Base-by-base conservation (phyloP, 2,113 vertebrate genomes). In the Ceratotherium simum region DNA sequence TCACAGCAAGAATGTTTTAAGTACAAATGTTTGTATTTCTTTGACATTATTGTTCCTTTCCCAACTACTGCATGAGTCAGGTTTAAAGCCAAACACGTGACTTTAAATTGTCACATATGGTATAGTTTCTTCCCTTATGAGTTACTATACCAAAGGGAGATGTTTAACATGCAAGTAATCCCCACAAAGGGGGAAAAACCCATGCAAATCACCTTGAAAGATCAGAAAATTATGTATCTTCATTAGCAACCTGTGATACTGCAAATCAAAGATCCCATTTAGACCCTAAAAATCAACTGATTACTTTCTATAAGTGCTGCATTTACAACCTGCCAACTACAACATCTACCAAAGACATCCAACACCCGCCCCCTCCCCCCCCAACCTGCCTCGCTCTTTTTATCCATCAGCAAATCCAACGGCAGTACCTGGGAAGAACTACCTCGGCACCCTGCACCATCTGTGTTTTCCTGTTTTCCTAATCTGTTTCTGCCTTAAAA, bases 1-100 rank as follows among this genome's bases (percentile, higher is more conserved):
- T 72, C 67, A 87, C 5, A 76, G n/a, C 33, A 62, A 84, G 27
- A 93, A 89, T 70, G 69, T 67, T 73, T 95, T 36, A 91, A 83
- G 27, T 54, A 79, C 56, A 67, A 67, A 88, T 67, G 12, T 64
- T 56, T 92, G 42, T 56, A 54, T 64, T 89, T 75, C 60, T 54
- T 85, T 72, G 29, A 70, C 62, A 56, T 20, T 83, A 92, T 4
- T 79, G 2, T 91, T 94, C 51, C 56, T 92, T 80, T 70, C 27
- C 21, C 48, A 90, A 39, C 76, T 82, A 93, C 8, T 84, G 46
- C 17, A 9, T 16, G 20, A 92, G 56, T 72, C 54, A 84, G 6
- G 7, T 42, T 54, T 42, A 4, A 42, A 42, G 13, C 67, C 54
- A 82, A 92, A 86, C 14, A 17, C 23, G 65, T 88, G 14, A 46